Percentiles rank a stretch among this genome's conserved stretches.
These are phyloP conservation scores for Acromyrmex charruanus DNA, from an alignment of 1,140 invertebrate genomes.

Conservation along the genomic window DNA sequence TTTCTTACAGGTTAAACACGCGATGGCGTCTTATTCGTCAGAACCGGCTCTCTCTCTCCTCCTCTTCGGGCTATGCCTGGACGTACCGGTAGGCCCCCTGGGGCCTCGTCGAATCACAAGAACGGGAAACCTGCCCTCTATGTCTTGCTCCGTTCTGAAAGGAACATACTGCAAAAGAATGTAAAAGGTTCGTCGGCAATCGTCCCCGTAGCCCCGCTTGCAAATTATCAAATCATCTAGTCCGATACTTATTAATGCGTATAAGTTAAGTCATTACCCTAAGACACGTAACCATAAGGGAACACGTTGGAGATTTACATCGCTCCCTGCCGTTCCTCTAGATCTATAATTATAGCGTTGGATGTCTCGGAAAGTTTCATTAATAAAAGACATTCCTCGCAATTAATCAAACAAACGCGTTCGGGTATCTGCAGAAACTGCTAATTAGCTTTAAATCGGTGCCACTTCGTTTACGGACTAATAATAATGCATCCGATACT, in stretches of 20 bases:
- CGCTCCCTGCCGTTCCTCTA: slow-evolving; percentile 2
- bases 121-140: slow-evolving; percentile 54
- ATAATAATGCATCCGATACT: not conserved
- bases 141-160: slow-evolving; percentile 18
- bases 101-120: slow-evolving; percentile 71
- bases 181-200: slow-evolving; percentile 25
- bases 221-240: slow-evolving; percentile 85
- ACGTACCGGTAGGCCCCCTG: slow-evolving; percentile 59
- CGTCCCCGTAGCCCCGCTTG: slow-evolving; percentile 24
- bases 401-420: not conserved
- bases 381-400: not conserved
- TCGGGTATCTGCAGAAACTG: not conserved
- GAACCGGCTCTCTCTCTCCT: slow-evolving; percentile 85
- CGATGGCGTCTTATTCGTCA: slow-evolving; percentile 83
- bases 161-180: slow-evolving; percentile 36
- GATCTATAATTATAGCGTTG: slow-evolving; percentile 40
- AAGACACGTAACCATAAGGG: slow-evolving; percentile 75
- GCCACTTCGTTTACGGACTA: slow-evolving; percentile 9
- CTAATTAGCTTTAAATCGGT: not conserved
- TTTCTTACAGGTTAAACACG: slow-evolving; percentile 80
- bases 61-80: slow-evolving; percentile 7
- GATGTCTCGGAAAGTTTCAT: slow-evolving; percentile 15
- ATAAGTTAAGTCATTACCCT: slow-evolving; percentile 83
- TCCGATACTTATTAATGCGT: slow-evolving; percentile 79
- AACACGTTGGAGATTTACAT: slow-evolving; percentile 31